Percentiles rank a stretch among this genome's conserved stretches.
These are phyloP conservation scores for Pelmatolapia mariae DNA, from an alignment of 2,113 vertebrate genomes.

Conservation along the genomic window DNA sequence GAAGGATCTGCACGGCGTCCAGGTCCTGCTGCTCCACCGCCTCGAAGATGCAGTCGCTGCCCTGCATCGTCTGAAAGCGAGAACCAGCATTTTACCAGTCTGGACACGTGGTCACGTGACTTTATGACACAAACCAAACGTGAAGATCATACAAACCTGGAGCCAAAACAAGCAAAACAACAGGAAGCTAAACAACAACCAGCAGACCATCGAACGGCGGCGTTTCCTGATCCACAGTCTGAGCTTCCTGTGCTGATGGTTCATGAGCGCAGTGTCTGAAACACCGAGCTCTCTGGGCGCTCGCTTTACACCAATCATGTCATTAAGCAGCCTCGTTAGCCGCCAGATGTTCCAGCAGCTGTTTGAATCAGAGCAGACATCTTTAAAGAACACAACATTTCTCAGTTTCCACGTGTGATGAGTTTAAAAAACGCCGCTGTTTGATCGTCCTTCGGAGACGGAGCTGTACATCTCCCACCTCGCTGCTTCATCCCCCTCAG, in stretches of 20 bases:
- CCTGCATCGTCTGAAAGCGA: slow-evolving; percentile 80
- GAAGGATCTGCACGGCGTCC: slow-evolving; percentile 87
- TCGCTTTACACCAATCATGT: neutral
- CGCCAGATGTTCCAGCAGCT: neutral
- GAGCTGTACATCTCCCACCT: neutral
- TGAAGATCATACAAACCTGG: neutral
- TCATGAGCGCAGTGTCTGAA: neutral
- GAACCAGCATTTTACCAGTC: neutral
- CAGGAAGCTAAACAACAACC: neutral
- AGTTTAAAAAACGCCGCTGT: neutral
- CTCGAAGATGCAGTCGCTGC: slow-evolving; percentile 88
- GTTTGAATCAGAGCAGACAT: neutral
- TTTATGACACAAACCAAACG: neutral
- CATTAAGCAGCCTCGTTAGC: neutral
- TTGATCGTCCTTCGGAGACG: neutral
- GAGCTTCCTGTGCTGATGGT: neutral
- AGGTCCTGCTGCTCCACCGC: slow-evolving; percentile 95
- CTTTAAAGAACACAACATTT: neutral
- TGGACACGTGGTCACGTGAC: neutral
- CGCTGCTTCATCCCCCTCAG: neutral
- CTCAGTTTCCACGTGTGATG: neutral
- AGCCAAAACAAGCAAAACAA: neutral
- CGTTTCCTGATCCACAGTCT: neutral
- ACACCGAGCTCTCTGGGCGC: neutral
- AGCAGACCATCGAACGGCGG: neutral